Evolutionary conservation across 2,888 invertebrate genomes (phyloP).

Genomic region (Eustalomyia histrio): DNA sequence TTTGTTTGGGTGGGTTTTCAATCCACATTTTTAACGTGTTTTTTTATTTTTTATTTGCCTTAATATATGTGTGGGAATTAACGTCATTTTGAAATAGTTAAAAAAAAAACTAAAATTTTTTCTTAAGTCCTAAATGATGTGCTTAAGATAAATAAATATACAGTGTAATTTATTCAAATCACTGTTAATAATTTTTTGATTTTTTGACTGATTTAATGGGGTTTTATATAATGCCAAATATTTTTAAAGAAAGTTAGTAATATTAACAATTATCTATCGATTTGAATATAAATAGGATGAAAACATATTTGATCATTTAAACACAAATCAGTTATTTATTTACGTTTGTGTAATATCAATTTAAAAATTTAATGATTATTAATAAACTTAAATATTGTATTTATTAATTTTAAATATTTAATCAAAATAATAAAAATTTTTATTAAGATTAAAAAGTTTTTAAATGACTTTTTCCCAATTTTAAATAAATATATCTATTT

Average conservation of each 20-base stretch:
- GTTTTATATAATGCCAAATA: constrained; percentile 12
- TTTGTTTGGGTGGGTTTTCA: constrained; percentile 21
- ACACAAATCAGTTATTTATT: no score
- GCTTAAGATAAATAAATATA: neutral
- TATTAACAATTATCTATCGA: neutral
- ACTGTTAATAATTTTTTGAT: neutral
- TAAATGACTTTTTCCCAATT: no score
- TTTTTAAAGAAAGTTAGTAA: neutral
- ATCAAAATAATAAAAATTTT: no score
- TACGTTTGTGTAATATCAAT: no score
- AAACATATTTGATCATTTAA: no score
- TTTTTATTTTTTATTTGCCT: neutral
- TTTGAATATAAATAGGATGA: no score
- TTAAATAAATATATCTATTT: no score
- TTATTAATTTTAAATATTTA: no score
- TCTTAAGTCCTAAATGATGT: constrained; percentile 19
- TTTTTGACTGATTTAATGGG: neutral
- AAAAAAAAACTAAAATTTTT: constrained; percentile 26
- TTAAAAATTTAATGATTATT: no score
- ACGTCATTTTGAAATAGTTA: constrained; percentile 24
- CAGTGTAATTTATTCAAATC: neutral
- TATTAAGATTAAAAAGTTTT: no score
- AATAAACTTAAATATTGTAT: no score
- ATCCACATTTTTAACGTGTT: neutral
- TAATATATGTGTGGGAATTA: constrained; percentile 34